Conservation (phyloP, 2,113 vertebrate genomes). For the Leptodactylus fuscus region DNA sequence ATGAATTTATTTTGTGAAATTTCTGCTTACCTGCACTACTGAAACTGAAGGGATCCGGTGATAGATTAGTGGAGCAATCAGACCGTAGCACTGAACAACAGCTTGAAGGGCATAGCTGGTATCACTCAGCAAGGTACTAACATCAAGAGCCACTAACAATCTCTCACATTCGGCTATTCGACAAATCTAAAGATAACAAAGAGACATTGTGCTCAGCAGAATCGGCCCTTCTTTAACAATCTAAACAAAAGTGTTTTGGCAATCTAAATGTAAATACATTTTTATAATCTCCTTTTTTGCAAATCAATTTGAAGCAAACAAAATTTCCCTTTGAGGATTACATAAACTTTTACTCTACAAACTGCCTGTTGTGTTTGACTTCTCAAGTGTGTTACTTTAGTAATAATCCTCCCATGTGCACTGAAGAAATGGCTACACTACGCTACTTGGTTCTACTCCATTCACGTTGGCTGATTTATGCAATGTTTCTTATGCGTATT, state of each 20-base stretch:
- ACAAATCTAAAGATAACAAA: slow-evolving; percentile 75
- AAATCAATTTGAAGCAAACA: slow-evolving; percentile 49
- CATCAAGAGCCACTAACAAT: slow-evolving; percentile 84
- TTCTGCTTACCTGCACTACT: slow-evolving; percentile 80
- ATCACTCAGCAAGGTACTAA: slow-evolving; percentile 85
- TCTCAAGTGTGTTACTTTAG: slow-evolving; percentile 32
- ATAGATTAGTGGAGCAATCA: slow-evolving; percentile 89
- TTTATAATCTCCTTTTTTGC: slow-evolving; percentile 45
- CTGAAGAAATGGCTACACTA: slow-evolving; percentile 33
- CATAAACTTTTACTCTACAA: slow-evolving; percentile 49
- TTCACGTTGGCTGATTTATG: neutral
- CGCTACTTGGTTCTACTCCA: slow-evolving; percentile 30
- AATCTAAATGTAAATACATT: slow-evolving; percentile 58
- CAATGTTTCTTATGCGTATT: too few species aligned
- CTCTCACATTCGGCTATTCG: slow-evolving; percentile 87
- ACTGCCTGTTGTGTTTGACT: slow-evolving; percentile 45
- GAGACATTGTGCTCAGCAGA: slow-evolving; percentile 56
- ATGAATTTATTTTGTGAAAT: slow-evolving; percentile 19
- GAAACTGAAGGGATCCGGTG: slow-evolving; percentile 82
- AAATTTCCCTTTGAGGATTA: slow-evolving; percentile 49
- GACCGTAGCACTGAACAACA: slow-evolving; percentile 86
- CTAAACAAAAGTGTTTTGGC: slow-evolving; percentile 32
- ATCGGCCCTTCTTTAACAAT: slow-evolving; percentile 23
- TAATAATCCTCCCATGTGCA: slow-evolving; percentile 40
- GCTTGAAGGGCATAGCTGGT: slow-evolving; percentile 80